Base-by-base conservation (phyloP, 1,140 invertebrate species). In the Bombus ignitus region DNA sequence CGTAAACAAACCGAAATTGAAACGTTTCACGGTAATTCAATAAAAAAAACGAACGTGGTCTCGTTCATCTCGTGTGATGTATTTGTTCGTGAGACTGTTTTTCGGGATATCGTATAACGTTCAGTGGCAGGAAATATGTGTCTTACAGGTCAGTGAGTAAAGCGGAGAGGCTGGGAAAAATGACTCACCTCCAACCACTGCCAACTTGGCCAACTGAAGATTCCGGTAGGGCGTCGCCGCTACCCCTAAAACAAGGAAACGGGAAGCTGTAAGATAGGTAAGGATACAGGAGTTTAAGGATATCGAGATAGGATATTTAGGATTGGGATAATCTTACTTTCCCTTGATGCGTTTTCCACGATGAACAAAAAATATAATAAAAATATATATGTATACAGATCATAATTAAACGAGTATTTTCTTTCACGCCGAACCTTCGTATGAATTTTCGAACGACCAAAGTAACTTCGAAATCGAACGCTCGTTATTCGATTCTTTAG, bases 111-210 rank as follows among this genome's bases (percentile, higher is more conserved):
- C 15, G 37, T 25, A 3, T 0, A 18, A 32, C 39, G 32, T n/a
- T 65, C 57, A 62, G 65, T 53, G 42, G 66, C 18, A 53, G 62
- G 18, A 68, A 35, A 47, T 44, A 59, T 1, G n/a, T 59, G 47
- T 68, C 5, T 57, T 83, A 83, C 37, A 76, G 47, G 70, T 76
- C 66, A 81, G 75, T 25, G 53, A 78, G 53, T 5, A 53, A 39
- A 68, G 66, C 44, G 37, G 42, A 44, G 75, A 71, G 35, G 85
- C 76, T 85, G 87, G 87, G 91, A 86, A 84, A 89, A 89, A 85
- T 88, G 74, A 96, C 96, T 96, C 94, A 96, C 96, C 95, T 96
- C 95, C 95, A 96, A 92, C 95, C 95, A 92, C 95, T 95, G 92
- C 94, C 94, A 91, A 96, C 92, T 90, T 95, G 95, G 93, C 93